Evolutionary conservation across 2,113 vertebrate genomes (phyloP).

Genomic region (Rhabdomys dilectus): DNA sequence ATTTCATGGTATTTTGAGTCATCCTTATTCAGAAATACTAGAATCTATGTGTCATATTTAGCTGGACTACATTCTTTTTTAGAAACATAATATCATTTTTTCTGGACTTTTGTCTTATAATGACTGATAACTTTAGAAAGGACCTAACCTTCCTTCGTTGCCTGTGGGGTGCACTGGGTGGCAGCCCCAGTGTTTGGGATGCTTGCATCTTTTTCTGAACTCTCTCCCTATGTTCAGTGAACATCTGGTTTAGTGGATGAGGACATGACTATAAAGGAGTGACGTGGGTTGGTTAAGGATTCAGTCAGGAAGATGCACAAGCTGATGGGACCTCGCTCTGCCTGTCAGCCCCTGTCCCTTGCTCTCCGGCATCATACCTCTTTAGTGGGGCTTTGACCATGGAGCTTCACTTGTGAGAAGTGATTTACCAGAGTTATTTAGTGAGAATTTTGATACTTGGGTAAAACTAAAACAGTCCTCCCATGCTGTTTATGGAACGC

Average conservation of each 20-base stretch:
- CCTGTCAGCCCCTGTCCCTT: background rate
- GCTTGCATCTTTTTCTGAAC: too few relatives aligned
- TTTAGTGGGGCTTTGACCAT: background rate
- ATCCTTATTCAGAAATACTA: background rate
- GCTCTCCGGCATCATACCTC: background rate
- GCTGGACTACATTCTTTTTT: background rate
- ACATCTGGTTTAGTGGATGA: background rate
- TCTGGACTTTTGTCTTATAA: background rate
- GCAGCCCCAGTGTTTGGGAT: background rate
- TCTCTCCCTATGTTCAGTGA: background rate
- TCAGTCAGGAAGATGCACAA: background rate
- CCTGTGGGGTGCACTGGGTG: background rate
- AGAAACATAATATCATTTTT: background rate
- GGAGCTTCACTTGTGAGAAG: background rate
- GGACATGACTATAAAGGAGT: background rate
- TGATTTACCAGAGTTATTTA: background rate
- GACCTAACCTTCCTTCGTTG: too few relatives aligned
- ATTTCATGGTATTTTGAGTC: background rate
- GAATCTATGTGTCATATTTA: background rate
- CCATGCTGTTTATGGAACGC: background rate
- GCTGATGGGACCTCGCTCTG: background rate
- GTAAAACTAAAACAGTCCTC: slow-evolving; percentile 15
- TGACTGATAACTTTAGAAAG: background rate
- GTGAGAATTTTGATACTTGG: slow-evolving; percentile 3
- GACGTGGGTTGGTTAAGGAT: background rate